phyloP scores from a whole-genome alignment of 1,140 invertebrate genomes.

The Dendrolimus punctatus region DNA sequence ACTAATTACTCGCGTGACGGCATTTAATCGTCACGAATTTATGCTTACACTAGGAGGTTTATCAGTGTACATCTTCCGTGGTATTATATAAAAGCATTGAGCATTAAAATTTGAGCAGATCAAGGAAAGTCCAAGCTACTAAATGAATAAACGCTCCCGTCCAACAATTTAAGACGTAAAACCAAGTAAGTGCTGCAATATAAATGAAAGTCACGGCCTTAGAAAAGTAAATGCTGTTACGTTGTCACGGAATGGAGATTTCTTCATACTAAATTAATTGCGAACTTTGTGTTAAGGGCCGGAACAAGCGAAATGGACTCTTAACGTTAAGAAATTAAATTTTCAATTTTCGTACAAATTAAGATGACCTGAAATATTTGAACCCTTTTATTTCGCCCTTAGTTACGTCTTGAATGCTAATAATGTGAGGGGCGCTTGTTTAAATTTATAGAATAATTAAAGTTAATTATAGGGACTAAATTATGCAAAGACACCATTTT shows the following conservation, averaged over 20 bases:
- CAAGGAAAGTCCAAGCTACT: too few relatives aligned
- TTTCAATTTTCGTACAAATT: constrained; percentile 53
- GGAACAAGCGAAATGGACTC: constrained; percentile 49
- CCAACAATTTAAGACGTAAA: too few relatives aligned
- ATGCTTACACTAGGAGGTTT: too few relatives aligned
- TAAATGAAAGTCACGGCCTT: constrained; percentile 29
- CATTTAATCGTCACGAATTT: too few relatives aligned
- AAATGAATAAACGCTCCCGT: background rate
- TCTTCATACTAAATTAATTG: constrained; percentile 64
- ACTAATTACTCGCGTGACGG: too few relatives aligned
- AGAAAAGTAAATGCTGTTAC: constrained; percentile 46
- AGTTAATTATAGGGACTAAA: constrained; percentile 54
- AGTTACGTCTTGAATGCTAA: constrained; percentile 64
- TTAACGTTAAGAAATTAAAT: constrained; percentile 54
- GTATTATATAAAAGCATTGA: too few relatives aligned
- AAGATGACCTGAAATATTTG: constrained; percentile 61
- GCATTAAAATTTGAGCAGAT: too few relatives aligned
- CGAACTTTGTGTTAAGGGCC: constrained; percentile 26
- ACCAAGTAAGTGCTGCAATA: constrained; percentile 5
- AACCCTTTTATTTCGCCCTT: constrained; percentile 58
- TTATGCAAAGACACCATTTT: constrained; percentile 39
- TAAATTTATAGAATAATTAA: constrained; percentile 68
- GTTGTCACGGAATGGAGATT: constrained; percentile 60
- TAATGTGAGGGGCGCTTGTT: constrained; percentile 55
- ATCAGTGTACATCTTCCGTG: too few relatives aligned